Conservation (phyloP, 1,140 invertebrate genomes). For the Drosophila yakuba region DNA sequence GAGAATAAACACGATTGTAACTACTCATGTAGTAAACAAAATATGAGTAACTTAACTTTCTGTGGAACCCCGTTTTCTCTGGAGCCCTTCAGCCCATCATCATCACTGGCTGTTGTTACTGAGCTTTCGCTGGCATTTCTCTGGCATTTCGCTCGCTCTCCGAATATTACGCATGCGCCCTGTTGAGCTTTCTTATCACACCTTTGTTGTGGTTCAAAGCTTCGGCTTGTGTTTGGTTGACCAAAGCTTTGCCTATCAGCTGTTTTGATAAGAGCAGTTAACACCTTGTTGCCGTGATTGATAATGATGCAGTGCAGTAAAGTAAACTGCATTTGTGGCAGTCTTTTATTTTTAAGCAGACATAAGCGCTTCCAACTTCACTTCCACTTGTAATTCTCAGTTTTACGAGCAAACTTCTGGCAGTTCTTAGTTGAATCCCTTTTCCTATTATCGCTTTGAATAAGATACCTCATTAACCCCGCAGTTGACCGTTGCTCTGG, state of each 20-base stretch:
- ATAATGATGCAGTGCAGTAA: too few relatives aligned
- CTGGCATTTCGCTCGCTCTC: constrained; percentile 19
- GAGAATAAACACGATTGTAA: constrained; percentile 17
- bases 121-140: constrained; percentile 22
- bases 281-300: constrained; percentile 55
- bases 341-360: not conserved
- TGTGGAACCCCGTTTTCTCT: constrained; percentile 2
- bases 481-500: constrained; percentile 48
- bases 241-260: constrained; percentile 54
- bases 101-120: constrained; percentile 32
- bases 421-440: too few relatives aligned
- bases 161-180: constrained; percentile 57
- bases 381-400: not conserved
- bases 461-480: constrained; percentile 57
- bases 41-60: constrained; percentile 47
- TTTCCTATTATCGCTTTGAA: constrained; percentile 56
- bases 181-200: constrained; percentile 71
- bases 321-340: not conserved
- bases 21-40: constrained; percentile 46
- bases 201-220: constrained; percentile 18
- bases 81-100: not conserved
- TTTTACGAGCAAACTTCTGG: too few relatives aligned
- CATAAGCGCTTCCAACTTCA: too few relatives aligned
- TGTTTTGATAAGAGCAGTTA: constrained; percentile 66
- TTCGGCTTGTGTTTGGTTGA: constrained; percentile 4